Evolutionary conservation across 2,113 vertebrate genomes (phyloP).

Genomic region (Eolophus roseicapilla): DNA sequence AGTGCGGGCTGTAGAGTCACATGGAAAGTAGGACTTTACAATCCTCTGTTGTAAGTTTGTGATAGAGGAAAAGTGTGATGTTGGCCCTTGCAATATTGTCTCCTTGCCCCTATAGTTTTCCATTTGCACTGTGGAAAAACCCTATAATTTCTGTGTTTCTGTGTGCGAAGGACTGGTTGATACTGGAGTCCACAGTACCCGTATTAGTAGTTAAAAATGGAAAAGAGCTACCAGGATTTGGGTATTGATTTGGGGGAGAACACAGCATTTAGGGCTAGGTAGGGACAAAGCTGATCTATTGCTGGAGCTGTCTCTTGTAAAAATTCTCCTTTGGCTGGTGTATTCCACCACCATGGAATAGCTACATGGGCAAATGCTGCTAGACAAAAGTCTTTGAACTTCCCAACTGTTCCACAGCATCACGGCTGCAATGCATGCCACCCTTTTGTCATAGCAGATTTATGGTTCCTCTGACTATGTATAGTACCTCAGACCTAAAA

Average conservation of each 20-base stretch:
- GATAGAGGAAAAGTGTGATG: background rate
- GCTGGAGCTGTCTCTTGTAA: background rate
- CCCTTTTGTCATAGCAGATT: background rate
- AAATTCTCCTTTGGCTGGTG: background rate
- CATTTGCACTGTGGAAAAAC: background rate
- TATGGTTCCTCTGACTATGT: background rate
- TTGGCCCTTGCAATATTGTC: background rate
- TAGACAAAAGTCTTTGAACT: background rate
- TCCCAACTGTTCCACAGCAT: background rate
- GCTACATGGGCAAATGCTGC: background rate
- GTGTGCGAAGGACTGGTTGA: background rate
- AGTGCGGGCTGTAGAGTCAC: background rate
- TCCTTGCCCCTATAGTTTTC: background rate
- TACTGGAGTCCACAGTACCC: background rate
- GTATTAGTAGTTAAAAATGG: background rate
- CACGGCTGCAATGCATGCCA: accelerated
- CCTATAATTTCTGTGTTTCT: background rate
- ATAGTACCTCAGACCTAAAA: background rate
- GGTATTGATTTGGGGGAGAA: background rate
- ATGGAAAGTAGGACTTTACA: background rate
- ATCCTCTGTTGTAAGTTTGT: background rate
- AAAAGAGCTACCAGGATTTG: background rate
- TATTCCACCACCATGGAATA: background rate
- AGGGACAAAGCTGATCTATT: background rate
- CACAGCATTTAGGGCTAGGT: background rate